Evolutionary conservation across 1,140 invertebrate genomes (phyloP), one percentile per base, ranked within the genome.

Genomic region (Pogonognathellus flavescens): DNA sequence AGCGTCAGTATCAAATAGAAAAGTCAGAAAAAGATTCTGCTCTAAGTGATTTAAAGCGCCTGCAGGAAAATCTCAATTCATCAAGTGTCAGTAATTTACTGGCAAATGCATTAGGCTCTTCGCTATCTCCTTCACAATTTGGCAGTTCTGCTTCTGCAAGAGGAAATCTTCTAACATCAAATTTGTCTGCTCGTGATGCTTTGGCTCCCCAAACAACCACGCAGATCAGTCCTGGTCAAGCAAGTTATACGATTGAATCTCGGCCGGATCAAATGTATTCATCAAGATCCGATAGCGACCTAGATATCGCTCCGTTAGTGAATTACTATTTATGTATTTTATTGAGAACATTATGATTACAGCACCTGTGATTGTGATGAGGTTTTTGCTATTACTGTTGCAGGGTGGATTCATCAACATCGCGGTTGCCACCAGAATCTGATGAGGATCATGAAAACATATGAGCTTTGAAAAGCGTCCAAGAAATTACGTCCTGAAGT

Each of bases 21-120:
- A 88, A 87, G 85, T 11, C 59, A 13, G 85, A 87, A 60, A 60
- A 80, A 57, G 87, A 87, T 50, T 41, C n/a, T 13, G 84, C 87
- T 16, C 10, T 85, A 4, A 41, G 18, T 57, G 88, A 88, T 70
- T 53, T 88, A 3, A 76, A 55, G 82, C 76, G 57, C 2, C 10
- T 81, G 7, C 50, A 81, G 55, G 80, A 81, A 52, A 53, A 81
- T 16, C 80, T 81, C 11, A 81, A 57, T 25, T 55, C 80, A 25
- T 81, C 80, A 4, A 81, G 80, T 57, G 55, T 57, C 20, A 53
- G 80, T 22, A 81, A 81, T n/a, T 25, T 81, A 55, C 11, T 81
- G 6, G 53, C 80, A 22, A 81, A 31, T 81, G 80, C 80, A 0
- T 55, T 81, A 25, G 80, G 50, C 22, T 55, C 53, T 55, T 81